Evolutionary conservation across 2,888 invertebrate genomes (phyloP), one percentile per base, ranked within the genome.

Genomic region (Eupithecia subumbrata): DNA sequence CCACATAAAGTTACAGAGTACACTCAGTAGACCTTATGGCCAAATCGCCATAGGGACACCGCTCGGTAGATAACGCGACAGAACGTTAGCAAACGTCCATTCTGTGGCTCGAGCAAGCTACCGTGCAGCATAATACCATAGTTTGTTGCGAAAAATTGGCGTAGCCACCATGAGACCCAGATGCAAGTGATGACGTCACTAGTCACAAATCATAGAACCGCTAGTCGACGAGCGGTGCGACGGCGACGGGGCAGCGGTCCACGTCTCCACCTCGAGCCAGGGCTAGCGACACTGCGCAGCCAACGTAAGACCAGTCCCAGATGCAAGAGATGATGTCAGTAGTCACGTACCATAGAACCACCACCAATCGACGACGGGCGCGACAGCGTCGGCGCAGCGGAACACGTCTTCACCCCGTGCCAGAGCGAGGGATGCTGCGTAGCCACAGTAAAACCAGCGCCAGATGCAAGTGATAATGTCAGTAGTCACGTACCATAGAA

Each of bases 271-370:
- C 98, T 67, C 96, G 96, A 0, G 98, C 98, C 78, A 99, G 94
- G 4, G 97, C 97, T 95, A 98, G 97, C 7, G 98, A 97, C 1
- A 99, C 96, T 0, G 98, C 97, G 91, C 98, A 99, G 2, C 99
- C 99, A 18, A 99, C 99, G 91, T 99, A 99, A 84, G 99, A 99
- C 99, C 99, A 99, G 73, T 99, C 99, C 99, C 98, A n/a, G n/a
- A n/a, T n/a, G n/a, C n/a, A 7, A 12, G n/a, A 11, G n/a, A 34
- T 66, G 30, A 37, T 8, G 7, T 66, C 18, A 2, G 37, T 40
- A 37, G 34, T 40, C 34, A 68, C 76, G 89, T 95, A 99, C 99
- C 99, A 89, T 99, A 99, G 90, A 98, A n/a, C n/a, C n/a, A 97
- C 52, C 97, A 95, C 99, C 99, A 99, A 92, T 99, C 99, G 0